Percentiles rank a stretch among this genome's conserved stretches.
These are phyloP conservation scores for Eulithis prunata DNA, from an alignment of 2,888 invertebrate genomes.

Conservation along the genomic window DNA sequence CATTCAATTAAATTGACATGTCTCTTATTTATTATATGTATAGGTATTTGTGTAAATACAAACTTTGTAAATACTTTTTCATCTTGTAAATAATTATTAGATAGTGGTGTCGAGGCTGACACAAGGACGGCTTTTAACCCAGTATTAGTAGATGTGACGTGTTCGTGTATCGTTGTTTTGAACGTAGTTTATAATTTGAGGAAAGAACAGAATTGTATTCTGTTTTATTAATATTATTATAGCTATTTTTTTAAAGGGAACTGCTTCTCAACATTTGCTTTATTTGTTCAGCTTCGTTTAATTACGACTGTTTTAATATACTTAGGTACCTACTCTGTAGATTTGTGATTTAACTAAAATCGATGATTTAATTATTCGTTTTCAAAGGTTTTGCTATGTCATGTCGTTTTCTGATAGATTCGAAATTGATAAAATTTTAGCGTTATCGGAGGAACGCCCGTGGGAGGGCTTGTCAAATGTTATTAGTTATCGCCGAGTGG, in stretches of 20 bases:
- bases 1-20: constrained; percentile 81
- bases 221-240: constrained; percentile 2
- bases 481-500: constrained; percentile 60
- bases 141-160: constrained; percentile 77
- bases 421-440: constrained; percentile 76
- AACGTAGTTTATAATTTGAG: constrained; percentile 10
- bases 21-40: constrained; percentile 80
- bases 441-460: constrained; percentile 65
- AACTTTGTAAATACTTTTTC: constrained; percentile 74
- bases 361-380: constrained; percentile 16
- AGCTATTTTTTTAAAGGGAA: constrained; percentile 3
- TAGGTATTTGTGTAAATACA: constrained; percentile 70
- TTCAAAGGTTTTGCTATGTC: constrained; percentile 22
- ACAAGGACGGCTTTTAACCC: constrained; percentile 63
- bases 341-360: constrained; percentile 11
- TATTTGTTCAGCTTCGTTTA: constrained; percentile 9
- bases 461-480: constrained; percentile 58
- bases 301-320: constrained; percentile 6
- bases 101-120: constrained; percentile 38
- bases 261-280: constrained; percentile 3
- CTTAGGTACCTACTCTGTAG: not conserved
- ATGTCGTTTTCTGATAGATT: constrained; percentile 76
- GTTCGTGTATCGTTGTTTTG: constrained; percentile 54
- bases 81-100: constrained; percentile 46
- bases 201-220: constrained; percentile 10